Evolutionary conservation across 1,140 invertebrate genomes (phyloP).

Genomic region (Papilio glaucus): DNA sequence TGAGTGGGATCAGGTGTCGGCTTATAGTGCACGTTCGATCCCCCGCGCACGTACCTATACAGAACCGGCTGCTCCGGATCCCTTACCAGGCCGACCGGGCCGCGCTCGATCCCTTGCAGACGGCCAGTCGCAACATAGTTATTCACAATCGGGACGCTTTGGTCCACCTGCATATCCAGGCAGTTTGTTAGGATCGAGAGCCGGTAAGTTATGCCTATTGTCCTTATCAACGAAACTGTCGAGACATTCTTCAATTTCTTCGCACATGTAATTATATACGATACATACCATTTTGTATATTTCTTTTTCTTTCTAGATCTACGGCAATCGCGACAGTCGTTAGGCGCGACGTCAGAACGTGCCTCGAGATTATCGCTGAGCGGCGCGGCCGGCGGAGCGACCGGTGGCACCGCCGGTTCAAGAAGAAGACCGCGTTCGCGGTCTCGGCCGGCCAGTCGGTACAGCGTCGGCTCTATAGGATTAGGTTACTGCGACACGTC

Average conservation of each 20-base stretch:
- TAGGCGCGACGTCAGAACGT: conserved; percentile 90
- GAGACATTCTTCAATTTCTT: conserved; percentile 34
- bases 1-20: conserved; percentile 97
- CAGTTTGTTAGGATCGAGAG: conserved; percentile 90
- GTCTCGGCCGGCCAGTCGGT: conserved; percentile 84
- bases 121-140: conserved; percentile 93
- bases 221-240: conserved; percentile 28
- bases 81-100: conserved; percentile 85
- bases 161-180: conserved; percentile 88
- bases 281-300: background rate
- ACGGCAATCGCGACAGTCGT: conserved; percentile 91
- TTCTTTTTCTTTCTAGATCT: conserved; percentile 85
- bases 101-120: conserved; percentile 89
- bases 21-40: conserved; percentile 94
- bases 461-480: conserved; percentile 88
- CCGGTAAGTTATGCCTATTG: conserved; percentile 83
- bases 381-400: conserved; percentile 83
- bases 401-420: conserved; percentile 85
- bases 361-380: conserved; percentile 88
- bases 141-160: conserved; percentile 91
- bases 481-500: conserved; percentile 92
- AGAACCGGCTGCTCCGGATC: conserved; percentile 85
- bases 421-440: conserved; percentile 87
- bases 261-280: background rate
- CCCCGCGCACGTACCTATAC: conserved; percentile 92